Percentiles rank a stretch among this genome's conserved stretches.
These are phyloP conservation scores for Aspiorhynchus laticeps DNA, from an alignment of 2,113 vertebrate species.

Conservation along the genomic window DNA sequence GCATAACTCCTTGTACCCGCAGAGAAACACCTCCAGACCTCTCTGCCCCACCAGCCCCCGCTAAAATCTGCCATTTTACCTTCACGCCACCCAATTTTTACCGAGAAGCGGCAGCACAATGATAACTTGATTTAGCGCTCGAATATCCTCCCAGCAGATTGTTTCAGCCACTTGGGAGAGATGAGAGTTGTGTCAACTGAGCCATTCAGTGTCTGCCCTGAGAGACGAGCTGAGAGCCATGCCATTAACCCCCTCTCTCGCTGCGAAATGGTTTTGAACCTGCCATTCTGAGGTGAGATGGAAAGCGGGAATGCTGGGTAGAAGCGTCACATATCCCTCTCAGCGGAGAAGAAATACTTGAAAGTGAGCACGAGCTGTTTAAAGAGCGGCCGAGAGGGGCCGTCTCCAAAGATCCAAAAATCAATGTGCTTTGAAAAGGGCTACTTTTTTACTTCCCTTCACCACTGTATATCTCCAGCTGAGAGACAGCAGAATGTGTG, in stretches of 20 bases:
- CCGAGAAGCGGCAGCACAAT: conserved; percentile 33
- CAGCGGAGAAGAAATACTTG: conserved; percentile 6
- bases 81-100: conserved; percentile 38
- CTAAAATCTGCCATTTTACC: conserved; percentile 42
- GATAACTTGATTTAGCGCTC: conserved; percentile 57
- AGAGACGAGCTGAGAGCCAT: conserved; percentile 36
- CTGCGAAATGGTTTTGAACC: conserved; percentile 56
- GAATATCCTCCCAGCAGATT: conserved; percentile 55
- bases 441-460: neutral
- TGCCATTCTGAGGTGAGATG: conserved; percentile 44
- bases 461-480: neutral
- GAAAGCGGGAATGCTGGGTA: conserved; percentile 13
- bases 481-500: neutral
- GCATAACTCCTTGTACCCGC: neutral
- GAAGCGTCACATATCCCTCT: conserved; percentile 13
- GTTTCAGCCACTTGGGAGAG: conserved; percentile 54
- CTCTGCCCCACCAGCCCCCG: neutral
- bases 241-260: conserved; percentile 58
- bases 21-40: conserved; percentile 21
- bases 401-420: conserved; percentile 41
- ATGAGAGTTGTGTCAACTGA: conserved; percentile 39
- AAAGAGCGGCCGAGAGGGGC: conserved; percentile 35
- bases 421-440: conserved; percentile 22
- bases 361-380: conserved; percentile 20
- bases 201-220: conserved; percentile 49